Conservation (phyloP, 2,113 vertebrate genomes). For the Otolemur garnettii region DNA sequence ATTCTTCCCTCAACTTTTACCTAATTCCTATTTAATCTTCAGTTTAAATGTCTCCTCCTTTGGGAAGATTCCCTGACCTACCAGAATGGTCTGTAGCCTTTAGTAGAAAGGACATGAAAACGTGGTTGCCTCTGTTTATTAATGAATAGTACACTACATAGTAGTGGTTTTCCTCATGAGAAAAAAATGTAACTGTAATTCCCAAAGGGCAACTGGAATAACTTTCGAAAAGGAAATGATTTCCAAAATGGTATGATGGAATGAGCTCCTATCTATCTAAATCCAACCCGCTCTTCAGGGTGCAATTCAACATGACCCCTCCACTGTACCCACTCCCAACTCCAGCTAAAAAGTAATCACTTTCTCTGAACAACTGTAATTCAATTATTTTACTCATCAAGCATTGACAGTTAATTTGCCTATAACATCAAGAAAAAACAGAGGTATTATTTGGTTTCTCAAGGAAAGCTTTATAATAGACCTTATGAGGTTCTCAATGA, state of each 20-base stretch:
- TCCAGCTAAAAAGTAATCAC: not conserved
- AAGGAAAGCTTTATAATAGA: slow-evolving; percentile 1
- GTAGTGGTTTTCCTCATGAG: not conserved
- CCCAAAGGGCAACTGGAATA: not conserved
- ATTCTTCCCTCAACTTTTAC: not conserved
- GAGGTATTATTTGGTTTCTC: not conserved
- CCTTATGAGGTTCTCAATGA: not conserved
- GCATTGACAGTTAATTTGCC: not conserved
- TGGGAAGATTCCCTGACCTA: not conserved
- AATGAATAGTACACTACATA: not conserved
- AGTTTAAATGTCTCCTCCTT: not conserved
- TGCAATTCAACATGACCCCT: not conserved
- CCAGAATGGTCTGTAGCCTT: not conserved
- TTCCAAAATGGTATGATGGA: not conserved
- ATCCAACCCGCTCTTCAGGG: not conserved
- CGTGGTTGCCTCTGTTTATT: not conserved
- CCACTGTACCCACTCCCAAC: not conserved
- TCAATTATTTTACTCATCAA: not conserved
- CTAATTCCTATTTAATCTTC: slow-evolving; percentile 4
- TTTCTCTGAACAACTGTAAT: not conserved
- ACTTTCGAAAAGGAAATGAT: not conserved
- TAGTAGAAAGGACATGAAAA: not conserved
- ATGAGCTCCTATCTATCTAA: not conserved
- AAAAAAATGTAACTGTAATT: not conserved
- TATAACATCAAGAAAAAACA: not conserved